These are phyloP conservation scores for Pecten maximus DNA, from an alignment of 2,888 invertebrate genomes.

Conservation along the genomic window DNA sequence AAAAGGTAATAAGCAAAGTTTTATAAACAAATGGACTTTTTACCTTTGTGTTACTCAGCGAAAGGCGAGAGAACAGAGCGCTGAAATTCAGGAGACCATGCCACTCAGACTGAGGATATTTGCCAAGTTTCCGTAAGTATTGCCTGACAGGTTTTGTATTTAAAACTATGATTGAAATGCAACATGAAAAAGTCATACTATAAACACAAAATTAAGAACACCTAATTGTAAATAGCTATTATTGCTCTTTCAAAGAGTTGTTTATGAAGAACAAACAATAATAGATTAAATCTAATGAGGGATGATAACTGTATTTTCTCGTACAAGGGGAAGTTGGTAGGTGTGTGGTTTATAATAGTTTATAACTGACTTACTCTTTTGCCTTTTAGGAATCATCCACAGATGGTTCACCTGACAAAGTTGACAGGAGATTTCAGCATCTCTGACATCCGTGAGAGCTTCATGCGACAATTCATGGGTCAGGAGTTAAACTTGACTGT, in stretches of 20 bases:
- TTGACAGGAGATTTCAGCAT: slow-evolving; percentile 89
- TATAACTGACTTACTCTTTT: neutral
- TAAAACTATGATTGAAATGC: too few relatives aligned
- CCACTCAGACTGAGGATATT: slow-evolving; percentile 97
- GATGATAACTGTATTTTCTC: too few relatives aligned
- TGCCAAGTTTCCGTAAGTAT: slow-evolving; percentile 93
- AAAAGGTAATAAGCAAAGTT: too few relatives aligned
- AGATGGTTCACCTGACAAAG: slow-evolving; percentile 95
- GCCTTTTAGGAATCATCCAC: slow-evolving; percentile 90
- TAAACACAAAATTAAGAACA: too few relatives aligned
- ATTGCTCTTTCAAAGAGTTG: too few relatives aligned
- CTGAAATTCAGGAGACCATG: slow-evolving; percentile 97
- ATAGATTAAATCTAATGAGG: too few relatives aligned
- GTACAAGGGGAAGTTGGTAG: too few relatives aligned
- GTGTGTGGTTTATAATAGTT: too few relatives aligned
- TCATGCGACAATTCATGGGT: slow-evolving; percentile 94
- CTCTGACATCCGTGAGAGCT: slow-evolving; percentile 94
- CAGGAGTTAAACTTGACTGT: slow-evolving; percentile 73
- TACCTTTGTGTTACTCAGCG: slow-evolving; percentile 82
- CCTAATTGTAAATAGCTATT: too few relatives aligned
- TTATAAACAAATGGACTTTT: too few relatives aligned
- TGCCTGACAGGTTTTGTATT: neutral
- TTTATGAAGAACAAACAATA: too few relatives aligned
- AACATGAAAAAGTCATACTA: too few relatives aligned
- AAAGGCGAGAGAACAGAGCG: slow-evolving; percentile 98